These are phyloP conservation scores for Prosopocoilus inquinatus DNA, from an alignment of 2,888 invertebrate species.

Conservation along the genomic window DNA sequence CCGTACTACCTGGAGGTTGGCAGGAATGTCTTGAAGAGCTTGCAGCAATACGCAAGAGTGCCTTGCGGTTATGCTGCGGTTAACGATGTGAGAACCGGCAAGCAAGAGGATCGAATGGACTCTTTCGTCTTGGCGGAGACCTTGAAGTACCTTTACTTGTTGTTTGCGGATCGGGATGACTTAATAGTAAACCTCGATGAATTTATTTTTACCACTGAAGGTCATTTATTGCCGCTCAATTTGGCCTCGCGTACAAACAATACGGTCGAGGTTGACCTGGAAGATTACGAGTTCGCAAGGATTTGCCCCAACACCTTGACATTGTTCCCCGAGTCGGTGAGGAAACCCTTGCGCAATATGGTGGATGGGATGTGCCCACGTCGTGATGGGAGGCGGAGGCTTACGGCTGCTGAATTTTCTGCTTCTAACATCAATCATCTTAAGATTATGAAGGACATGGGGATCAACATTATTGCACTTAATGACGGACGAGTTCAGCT, in stretches of 20 bases:
- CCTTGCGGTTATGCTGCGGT: constrained; percentile 96
- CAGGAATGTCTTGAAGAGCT: constrained; percentile 79
- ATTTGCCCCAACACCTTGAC: constrained; percentile 85
- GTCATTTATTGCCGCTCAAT: constrained; percentile 89
- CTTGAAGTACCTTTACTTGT: constrained; percentile 92
- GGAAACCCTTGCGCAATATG: constrained; percentile 81
- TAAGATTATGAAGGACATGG: constrained; percentile 87
- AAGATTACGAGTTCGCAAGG: constrained; percentile 59
- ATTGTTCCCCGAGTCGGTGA: constrained; percentile 78
- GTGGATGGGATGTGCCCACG: constrained; percentile 78
- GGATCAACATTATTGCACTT: constrained; percentile 85
- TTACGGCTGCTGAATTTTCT: constrained; percentile 71
- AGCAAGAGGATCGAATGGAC: constrained; percentile 95
- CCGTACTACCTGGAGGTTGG: constrained; percentile 94
- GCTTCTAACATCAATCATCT: constrained; percentile 82
- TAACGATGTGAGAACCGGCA: constrained; percentile 78
- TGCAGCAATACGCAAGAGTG: constrained; percentile 90
- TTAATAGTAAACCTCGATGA: constrained; percentile 79
- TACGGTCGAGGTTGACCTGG: constrained; percentile 54
- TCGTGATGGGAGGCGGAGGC: constrained; percentile 58
- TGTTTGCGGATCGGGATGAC: constrained; percentile 88
- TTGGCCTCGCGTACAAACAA: constrained; percentile 65
- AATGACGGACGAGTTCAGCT: constrained; percentile 90
- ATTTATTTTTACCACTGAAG: constrained; percentile 91
- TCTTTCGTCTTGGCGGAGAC: constrained; percentile 98